These are phyloP conservation scores for Dryadula phaetusa DNA, from an alignment of 2,888 invertebrate species.

Conservation along the genomic window DNA sequence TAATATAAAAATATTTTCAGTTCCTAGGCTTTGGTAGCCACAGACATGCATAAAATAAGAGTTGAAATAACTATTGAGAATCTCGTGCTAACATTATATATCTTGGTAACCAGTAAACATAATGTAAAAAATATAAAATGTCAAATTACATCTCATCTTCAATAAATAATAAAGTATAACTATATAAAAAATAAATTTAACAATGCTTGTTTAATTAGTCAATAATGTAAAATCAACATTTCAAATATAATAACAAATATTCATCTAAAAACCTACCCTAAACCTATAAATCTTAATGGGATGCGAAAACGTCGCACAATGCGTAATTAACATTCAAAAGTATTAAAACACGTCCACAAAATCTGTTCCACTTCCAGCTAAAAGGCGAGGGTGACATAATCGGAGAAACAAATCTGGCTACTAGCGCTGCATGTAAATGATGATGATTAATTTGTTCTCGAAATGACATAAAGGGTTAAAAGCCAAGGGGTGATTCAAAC, in stretches of 20 bases:
- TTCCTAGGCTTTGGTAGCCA: too few relatives aligned
- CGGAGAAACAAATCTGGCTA: constrained; percentile 83
- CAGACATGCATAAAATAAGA: too few relatives aligned
- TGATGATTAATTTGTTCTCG: constrained; percentile 84
- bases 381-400: constrained; percentile 82
- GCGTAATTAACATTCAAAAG: constrained; percentile 65
- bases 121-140: too few relatives aligned
- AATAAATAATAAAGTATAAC: too few relatives aligned
- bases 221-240: not conserved
- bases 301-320: constrained; percentile 40
- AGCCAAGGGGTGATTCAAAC: constrained; percentile 73
- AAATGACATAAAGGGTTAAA: constrained; percentile 84
- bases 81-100: too few relatives aligned
- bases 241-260: not conserved
- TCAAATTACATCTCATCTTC: too few relatives aligned
- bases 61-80: too few relatives aligned
- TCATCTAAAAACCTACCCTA: constrained; percentile 1
- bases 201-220: too few relatives aligned
- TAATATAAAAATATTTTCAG: too few relatives aligned
- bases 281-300: constrained; percentile 30
- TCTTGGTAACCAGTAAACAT: too few relatives aligned
- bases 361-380: constrained; percentile 66
- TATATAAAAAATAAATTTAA: too few relatives aligned
- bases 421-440: constrained; percentile 83
- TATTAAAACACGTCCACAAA: constrained; percentile 71